These are phyloP conservation scores for Pavo muticus DNA, from an alignment of 2,113 vertebrate species.

Conservation along the genomic window DNA sequence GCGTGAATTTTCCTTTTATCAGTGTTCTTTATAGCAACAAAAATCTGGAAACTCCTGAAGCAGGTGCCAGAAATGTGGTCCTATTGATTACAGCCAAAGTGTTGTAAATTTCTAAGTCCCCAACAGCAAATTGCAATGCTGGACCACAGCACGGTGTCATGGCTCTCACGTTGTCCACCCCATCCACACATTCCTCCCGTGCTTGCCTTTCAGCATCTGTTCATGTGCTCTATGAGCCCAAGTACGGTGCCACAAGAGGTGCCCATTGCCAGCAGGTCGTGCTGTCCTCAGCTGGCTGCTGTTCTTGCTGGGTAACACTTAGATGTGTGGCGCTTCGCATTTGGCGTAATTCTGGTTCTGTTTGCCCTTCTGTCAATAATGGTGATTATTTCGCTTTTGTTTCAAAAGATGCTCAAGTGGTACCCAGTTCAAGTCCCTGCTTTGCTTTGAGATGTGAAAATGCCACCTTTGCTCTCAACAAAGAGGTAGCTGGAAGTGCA, in stretches of 20 bases:
- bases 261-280: fast-evolving
- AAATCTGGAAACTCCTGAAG: not conserved
- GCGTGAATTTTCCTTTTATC: not conserved
- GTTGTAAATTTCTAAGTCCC: not conserved
- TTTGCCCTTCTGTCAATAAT: not conserved
- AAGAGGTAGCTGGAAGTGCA: not conserved
- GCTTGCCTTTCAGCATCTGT: not conserved
- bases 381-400: not conserved
- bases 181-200: not conserved
- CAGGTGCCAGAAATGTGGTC: not conserved
- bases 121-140: fast-evolving
- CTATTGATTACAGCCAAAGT: not conserved
- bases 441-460: not conserved
- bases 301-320: fast-evolving
- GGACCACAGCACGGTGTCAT: not conserved
- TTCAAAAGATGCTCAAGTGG: not conserved
- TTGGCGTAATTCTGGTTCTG: not conserved
- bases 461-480: not conserved
- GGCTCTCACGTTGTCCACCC: not conserved
- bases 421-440: not conserved
- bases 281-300: fast-evolving
- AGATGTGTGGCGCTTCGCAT: fast-evolving
- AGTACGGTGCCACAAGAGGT: not conserved
- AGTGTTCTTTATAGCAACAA: not conserved
- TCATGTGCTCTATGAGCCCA: not conserved